Conservation (phyloP, 1,140 invertebrate species). For the Leptopilina clavipes region DNA sequence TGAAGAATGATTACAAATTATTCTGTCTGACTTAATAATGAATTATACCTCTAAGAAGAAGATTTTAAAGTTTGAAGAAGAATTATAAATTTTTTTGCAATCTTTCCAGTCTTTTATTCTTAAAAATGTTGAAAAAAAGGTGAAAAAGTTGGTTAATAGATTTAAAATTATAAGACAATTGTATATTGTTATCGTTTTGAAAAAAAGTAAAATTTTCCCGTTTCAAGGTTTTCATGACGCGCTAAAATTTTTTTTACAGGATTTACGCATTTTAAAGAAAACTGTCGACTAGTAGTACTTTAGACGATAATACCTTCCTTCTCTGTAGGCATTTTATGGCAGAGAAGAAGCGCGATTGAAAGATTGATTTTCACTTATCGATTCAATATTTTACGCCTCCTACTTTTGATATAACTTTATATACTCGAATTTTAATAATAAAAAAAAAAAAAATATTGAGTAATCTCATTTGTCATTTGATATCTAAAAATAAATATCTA, state of each 20-base stretch:
- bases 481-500: too few relatives aligned
- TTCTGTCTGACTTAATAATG: too few relatives aligned
- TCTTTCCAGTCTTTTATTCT: too few relatives aligned
- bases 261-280: slow-evolving; percentile 29
- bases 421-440: neutral
- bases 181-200: slow-evolving; percentile 3
- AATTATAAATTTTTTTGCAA: too few relatives aligned
- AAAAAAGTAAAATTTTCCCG: too few relatives aligned
- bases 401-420: neutral
- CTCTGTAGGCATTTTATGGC: neutral
- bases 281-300: slow-evolving; percentile 25
- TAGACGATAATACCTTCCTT: slow-evolving; percentile 21
- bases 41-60: too few relatives aligned
- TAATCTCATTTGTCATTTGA: too few relatives aligned
- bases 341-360: neutral
- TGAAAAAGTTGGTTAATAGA: too few relatives aligned
- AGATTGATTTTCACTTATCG: slow-evolving; percentile 1
- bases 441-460: too few relatives aligned
- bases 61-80: too few relatives aligned
- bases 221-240: neutral
- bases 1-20: too few relatives aligned
- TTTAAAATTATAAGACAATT: slow-evolving; percentile 11
- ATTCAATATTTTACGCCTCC: slow-evolving; percentile 1
- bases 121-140: too few relatives aligned
- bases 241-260: slow-evolving; percentile 4